A percentile compares a stretch with the other conserved stretches of the same genome.
phyloP scores from a whole-genome alignment of 2,113 vertebrate species.

The Phaethon lepturus region DNA sequence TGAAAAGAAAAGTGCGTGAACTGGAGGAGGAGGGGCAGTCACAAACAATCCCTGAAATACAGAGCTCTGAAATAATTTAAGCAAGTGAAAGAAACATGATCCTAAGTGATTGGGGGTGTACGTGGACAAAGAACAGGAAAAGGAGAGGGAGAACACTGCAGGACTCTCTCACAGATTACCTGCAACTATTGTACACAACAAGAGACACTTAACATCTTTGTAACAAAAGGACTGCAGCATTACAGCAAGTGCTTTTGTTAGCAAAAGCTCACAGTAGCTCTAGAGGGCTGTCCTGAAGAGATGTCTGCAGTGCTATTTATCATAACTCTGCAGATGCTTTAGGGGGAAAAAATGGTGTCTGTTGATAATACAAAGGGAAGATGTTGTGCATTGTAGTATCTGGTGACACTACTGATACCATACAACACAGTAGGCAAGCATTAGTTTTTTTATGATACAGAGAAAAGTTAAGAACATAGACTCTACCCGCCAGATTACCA shows the following conservation, averaged over 20 bases:
- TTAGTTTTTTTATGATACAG: background rate
- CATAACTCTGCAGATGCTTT: background rate
- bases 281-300: background rate
- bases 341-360: background rate
- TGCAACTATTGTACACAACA: accelerated
- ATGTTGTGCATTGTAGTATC: background rate
- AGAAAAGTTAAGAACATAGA: background rate
- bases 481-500: background rate
- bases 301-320: background rate
- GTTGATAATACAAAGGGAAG: background rate
- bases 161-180: background rate
- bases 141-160: background rate
- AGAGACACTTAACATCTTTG: background rate
- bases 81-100: background rate
- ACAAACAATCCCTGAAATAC: background rate
- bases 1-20: background rate
- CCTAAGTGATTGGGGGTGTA: background rate
- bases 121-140: background rate
- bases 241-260: background rate
- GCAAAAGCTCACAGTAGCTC: background rate
- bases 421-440: background rate
- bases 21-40: background rate
- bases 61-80: background rate
- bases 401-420: background rate
- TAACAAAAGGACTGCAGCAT: background rate